Evolutionary conservation across 1,140 invertebrate genomes (phyloP).

Genomic region (Drosophila quadrilineata): DNA sequence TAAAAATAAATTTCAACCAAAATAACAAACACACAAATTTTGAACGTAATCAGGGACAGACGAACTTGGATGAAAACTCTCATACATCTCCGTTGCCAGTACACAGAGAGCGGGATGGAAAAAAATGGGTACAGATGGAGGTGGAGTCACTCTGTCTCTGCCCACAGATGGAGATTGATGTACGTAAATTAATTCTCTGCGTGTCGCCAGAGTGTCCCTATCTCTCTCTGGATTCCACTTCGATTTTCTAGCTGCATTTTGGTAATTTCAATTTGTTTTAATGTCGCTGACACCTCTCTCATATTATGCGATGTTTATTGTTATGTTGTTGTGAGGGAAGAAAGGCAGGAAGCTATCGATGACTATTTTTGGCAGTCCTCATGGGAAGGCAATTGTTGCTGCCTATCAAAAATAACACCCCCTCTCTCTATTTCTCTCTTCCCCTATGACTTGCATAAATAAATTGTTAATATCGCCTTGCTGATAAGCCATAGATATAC

Average conservation of each 20-base stretch:
- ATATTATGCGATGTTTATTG: constrained; percentile 71
- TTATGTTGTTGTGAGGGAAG: constrained; percentile 23
- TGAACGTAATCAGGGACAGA: constrained; percentile 2
- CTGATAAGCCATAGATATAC: neutral
- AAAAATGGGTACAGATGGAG: no score
- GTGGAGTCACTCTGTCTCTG: no score
- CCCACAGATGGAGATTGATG: constrained; percentile 70
- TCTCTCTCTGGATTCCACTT: constrained; percentile 18
- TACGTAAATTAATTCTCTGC: constrained; percentile 63
- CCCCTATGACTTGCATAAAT: constrained; percentile 36
- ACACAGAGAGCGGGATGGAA: no score
- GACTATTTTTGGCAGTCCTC: constrained; percentile 59
- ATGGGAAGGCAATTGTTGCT: constrained; percentile 62
- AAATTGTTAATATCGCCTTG: constrained; percentile 21
- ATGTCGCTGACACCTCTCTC: constrained; percentile 53
- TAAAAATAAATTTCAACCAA: constrained; percentile 70
- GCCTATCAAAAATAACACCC: no score
- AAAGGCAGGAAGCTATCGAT: neutral
- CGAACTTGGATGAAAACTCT: constrained; percentile 19
- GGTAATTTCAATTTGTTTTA: constrained; percentile 76
- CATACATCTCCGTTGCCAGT: no score
- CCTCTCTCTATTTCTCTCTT: no score
- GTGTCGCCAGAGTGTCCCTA: constrained; percentile 22
- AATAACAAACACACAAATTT: constrained; percentile 57
- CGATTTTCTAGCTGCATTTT: constrained; percentile 75